Evolutionary conservation across 2,113 vertebrate species (phyloP), one percentile per base, ranked within the genome.

Genomic region (Lonchura striata): DNA sequence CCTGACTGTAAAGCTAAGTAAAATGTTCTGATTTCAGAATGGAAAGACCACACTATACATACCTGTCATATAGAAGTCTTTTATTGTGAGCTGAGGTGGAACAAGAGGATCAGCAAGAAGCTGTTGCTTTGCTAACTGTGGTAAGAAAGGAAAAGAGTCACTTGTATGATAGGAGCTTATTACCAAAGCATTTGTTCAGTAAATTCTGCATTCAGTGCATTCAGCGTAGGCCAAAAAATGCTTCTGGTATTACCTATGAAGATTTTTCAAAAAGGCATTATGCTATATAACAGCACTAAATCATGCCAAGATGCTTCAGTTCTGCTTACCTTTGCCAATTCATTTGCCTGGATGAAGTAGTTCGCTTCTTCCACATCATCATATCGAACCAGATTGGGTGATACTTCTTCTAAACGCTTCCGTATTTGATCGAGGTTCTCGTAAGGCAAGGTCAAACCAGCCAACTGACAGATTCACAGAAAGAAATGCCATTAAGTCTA

Each of bases 1-100:
- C 59, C 35, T 90, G 70, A 56, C 10, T 60, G 30, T 83, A 88
- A 77, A 74, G 47, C 50, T 23, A 81, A 81, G 17, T 75, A 80
- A 88, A 86, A 90, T 28, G 3, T 39, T 77, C 42, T 66, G 20
- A 50, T 83, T 80, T 66, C 54, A 74, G 71, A 94, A 85, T 19
- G 13, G 61, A 57, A 85, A 80, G 59, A 70, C n/a, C 31, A 60
- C 52, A 31, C 12, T 69, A 41, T 90, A 92, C 96, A 24, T 96
- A 99, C 99, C 99, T 96, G 99, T 99, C 99, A 99, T 99, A 93
- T 99, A 99, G 92, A 99, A 99, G 97, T 99, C 99, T 96, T 99
- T 99, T 86, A 98, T 98, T 57, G 99, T 98, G 50, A 99, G 96
- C 91, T 99, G 99, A 95, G 99, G 99, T 41, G 99, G 99, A 78